These are phyloP conservation scores for Seriola aureovittata DNA, from an alignment of 2,113 vertebrate genomes.

Conservation along the genomic window DNA sequence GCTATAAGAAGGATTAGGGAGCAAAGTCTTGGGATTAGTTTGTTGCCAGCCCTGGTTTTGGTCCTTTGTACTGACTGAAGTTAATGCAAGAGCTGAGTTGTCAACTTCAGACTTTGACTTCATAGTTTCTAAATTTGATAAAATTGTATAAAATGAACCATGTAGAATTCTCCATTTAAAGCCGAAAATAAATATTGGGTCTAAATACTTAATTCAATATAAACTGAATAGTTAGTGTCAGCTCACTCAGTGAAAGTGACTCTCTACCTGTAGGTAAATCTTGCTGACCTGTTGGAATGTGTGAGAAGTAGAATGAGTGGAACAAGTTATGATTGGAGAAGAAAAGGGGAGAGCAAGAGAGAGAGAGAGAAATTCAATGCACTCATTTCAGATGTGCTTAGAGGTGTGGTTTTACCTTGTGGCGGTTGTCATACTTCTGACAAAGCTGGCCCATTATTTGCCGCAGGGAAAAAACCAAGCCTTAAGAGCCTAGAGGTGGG, in stretches of 20 bases:
- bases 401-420: slow-evolving; percentile 46
- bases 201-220: background rate
- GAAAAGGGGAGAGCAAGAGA: background rate
- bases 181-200: no score
- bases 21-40: no score
- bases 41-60: no score
- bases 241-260: background rate
- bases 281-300: slow-evolving; percentile 8
- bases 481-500: background rate
- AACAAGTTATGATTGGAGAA: background rate
- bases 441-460: background rate
- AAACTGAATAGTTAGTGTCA: background rate
- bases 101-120: background rate
- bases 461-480: slow-evolving; percentile 41
- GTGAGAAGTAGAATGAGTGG: background rate
- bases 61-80: no score
- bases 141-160: no score
- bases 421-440: slow-evolving; percentile 57
- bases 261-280: background rate
- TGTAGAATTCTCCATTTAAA: no score
- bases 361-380: background rate
- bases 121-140: no score
- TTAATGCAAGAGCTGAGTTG: no score
- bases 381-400: background rate
- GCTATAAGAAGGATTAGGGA: no score